Conservation (phyloP, 2,113 vertebrate species). For the Vireo altiloquus region DNA sequence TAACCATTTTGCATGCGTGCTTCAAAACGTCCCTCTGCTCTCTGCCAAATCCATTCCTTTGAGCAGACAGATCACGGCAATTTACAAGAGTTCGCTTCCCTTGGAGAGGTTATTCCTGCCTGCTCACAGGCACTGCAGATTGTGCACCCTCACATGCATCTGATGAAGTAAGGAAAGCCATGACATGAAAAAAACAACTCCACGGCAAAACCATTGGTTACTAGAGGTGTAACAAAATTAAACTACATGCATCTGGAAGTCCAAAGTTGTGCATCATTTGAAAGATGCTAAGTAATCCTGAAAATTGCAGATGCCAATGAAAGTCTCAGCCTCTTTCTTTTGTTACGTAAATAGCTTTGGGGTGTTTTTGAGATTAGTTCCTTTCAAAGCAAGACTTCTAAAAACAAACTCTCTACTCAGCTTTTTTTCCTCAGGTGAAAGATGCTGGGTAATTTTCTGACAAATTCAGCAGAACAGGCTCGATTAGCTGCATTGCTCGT, state of each 20-base stretch:
- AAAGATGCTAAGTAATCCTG: not conserved
- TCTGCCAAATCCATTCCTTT: not conserved
- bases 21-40: rapidly evolving
- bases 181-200: not conserved
- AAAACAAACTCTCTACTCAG: not conserved
- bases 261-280: not conserved
- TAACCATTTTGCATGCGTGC: not conserved
- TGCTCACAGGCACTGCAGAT: not conserved
- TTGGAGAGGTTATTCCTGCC: not conserved
- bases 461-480: not conserved
- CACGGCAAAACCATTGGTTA: not conserved
- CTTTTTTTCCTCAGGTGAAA: not conserved
- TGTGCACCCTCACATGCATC: not conserved
- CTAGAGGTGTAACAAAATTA: not conserved
- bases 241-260: not conserved
- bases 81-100: not conserved
- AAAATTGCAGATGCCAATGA: not conserved
- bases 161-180: not conserved
- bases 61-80: rapidly evolving
- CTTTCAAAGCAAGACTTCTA: not conserved
- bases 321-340: not conserved
- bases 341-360: not conserved
- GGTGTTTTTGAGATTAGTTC: not conserved
- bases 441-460: not conserved
- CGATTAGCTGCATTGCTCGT: not conserved